These are phyloP conservation scores for Ptilorrhoa leucosticta DNA, from an alignment of 2,113 vertebrate species.

Conservation along the genomic window DNA sequence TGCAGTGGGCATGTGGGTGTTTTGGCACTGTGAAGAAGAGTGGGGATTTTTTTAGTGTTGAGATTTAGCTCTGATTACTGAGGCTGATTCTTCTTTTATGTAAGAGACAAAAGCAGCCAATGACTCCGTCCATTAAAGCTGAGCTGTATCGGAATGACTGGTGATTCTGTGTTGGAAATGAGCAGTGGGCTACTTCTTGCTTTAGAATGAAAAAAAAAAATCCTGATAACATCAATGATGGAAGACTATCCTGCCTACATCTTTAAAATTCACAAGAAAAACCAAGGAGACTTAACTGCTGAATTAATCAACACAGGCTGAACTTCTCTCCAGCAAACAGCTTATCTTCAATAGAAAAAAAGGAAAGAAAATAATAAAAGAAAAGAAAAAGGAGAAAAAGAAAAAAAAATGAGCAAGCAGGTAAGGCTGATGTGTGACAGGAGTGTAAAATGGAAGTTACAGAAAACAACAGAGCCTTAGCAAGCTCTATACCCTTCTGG, in stretches of 20 bases:
- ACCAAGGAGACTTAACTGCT: background rate
- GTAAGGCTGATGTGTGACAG: background rate
- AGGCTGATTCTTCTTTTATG: slow-evolving; percentile 53
- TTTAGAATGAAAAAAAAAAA: background rate
- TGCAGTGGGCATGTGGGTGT: background rate
- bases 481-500: background rate
- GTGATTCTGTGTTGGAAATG: background rate
- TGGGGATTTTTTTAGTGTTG: background rate
- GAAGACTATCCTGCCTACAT: background rate
- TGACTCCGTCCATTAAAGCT: background rate
- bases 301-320: background rate
- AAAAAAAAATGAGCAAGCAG: background rate
- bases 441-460: background rate
- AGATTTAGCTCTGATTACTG: slow-evolving; percentile 22
- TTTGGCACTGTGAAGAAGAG: background rate
- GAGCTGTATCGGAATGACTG: background rate
- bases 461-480: background rate
- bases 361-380: background rate
- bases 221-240: background rate
- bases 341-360: background rate
- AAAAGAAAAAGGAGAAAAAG: rapidly evolving
- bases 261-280: slow-evolving; percentile 3
- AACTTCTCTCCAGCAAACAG: background rate
- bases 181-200: background rate
- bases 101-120: slow-evolving; percentile 19